Percentiles rank a stretch among this genome's conserved stretches.
Conservation (phyloP, 2,113 vertebrate species). For the Empidonax alnorum region DNA sequence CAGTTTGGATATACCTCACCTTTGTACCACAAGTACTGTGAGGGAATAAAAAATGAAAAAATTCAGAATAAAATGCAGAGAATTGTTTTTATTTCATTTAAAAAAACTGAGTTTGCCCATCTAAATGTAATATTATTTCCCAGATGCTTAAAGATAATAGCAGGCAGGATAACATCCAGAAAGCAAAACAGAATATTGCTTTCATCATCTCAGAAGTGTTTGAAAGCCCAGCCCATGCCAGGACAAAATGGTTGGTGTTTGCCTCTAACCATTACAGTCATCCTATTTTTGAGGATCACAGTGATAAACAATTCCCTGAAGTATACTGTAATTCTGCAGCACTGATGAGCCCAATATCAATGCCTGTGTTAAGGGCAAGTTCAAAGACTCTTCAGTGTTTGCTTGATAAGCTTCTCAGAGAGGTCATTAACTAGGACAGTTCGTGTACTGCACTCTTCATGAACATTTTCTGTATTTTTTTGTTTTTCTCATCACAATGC, state of each 20-base stretch:
- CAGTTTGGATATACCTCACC: not conserved
- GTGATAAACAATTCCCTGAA: slow-evolving; percentile 63
- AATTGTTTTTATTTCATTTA: not conserved
- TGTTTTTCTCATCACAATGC: not conserved
- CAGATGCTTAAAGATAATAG: not conserved
- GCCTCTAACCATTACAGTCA: slow-evolving; percentile 28
- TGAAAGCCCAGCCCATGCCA: not conserved
- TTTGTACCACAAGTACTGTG: not conserved
- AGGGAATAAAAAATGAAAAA: not conserved
- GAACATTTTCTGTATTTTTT: not conserved
- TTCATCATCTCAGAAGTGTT: slow-evolving; percentile 18
- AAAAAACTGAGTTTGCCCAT: not conserved
- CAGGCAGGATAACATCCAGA: not conserved
- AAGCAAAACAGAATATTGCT: not conserved
- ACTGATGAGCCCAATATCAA: slow-evolving; percentile 55
- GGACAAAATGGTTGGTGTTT: slow-evolving; percentile 30
- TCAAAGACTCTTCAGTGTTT: slow-evolving; percentile 51
- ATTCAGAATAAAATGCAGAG: not conserved
- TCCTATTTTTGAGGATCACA: slow-evolving; percentile 38
- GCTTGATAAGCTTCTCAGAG: slow-evolving; percentile 49
- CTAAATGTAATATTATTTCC: not conserved
- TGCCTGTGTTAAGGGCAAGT: slow-evolving; percentile 54
- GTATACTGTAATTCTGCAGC: slow-evolving; percentile 35
- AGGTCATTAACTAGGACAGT: slow-evolving; percentile 43
- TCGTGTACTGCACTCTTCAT: not conserved